Conservation (phyloP, 2,797 vertebrate species). For the Picus viridis region DNA sequence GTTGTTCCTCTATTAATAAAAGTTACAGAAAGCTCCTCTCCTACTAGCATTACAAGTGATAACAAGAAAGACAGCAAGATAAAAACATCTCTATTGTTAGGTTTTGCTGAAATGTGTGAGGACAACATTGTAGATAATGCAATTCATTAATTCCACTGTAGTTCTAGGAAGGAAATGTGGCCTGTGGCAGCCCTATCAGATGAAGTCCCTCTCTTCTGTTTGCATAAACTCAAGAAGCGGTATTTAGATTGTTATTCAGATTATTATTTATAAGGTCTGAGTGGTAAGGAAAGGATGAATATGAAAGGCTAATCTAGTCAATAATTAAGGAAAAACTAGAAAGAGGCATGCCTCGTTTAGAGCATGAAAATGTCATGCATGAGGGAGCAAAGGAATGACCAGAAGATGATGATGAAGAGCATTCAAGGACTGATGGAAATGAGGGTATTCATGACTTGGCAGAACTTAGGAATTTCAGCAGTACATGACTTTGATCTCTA, state of each 20-base stretch:
- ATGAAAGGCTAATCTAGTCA: neutral
- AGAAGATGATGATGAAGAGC: neutral
- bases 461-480: neutral
- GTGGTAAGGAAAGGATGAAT: neutral
- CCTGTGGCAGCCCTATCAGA: neutral
- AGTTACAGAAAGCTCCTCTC: neutral
- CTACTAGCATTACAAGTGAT: neutral
- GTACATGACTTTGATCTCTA: neutral
- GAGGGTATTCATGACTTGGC: neutral
- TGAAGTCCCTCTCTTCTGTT: neutral
- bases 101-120: neutral
- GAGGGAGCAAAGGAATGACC: neutral
- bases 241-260: neutral
- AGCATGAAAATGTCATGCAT: neutral
- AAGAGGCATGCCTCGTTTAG: rapidly evolving
- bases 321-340: neutral
- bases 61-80: neutral
- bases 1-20: neutral
- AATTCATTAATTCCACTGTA: neutral
- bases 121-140: neutral
- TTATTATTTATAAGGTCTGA: neutral
- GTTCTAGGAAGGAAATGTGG: neutral
- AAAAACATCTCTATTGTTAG: neutral
- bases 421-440: neutral
- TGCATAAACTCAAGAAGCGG: neutral